A percentile compares a stretch with the other conserved stretches of the same genome.
phyloP scores from a whole-genome alignment of 2,797 vertebrate species.

The Onychomys arenicola region DNA sequence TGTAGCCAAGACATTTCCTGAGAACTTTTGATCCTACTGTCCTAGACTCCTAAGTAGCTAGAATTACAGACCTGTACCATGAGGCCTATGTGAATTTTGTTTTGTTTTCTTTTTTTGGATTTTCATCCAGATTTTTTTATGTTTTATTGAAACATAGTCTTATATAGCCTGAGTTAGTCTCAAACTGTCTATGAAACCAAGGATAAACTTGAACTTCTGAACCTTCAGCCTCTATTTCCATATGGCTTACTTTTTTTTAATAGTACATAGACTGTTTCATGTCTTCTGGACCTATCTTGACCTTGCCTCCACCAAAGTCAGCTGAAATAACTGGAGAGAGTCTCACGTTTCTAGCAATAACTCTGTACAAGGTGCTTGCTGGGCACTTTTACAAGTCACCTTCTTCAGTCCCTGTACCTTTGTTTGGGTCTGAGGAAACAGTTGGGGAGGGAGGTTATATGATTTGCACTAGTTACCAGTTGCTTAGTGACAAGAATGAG shows the following conservation, averaged over 20 bases:
- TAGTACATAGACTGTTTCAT: not conserved
- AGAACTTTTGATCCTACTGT: not conserved
- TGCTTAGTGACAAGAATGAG: not conserved
- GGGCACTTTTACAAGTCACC: conserved; percentile 11
- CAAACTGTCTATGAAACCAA: not conserved
- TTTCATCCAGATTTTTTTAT: not conserved
- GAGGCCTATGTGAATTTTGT: not conserved
- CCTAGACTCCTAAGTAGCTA: not conserved
- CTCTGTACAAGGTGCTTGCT: conserved; percentile 14
- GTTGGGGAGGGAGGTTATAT: not conserved
- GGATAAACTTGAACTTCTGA: not conserved
- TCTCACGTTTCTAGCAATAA: conserved; percentile 40
- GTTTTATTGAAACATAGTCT: not conserved
- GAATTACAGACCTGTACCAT: not conserved
- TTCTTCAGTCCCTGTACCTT: conserved; percentile 33
- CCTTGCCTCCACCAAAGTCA: conserved; percentile 2
- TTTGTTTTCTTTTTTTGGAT: not conserved
- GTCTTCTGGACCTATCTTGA: not conserved
- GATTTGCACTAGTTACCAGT: not conserved
- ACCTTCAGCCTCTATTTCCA: not conserved
- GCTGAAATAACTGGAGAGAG: conserved; percentile 4
- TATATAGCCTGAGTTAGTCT: not conserved
- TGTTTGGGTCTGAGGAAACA: conserved; percentile 33
- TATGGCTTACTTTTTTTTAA: not conserved
- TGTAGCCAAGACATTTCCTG: not conserved